These are phyloP conservation scores for Calycopis cecrops DNA, from an alignment of 1,140 invertebrate genomes.

Conservation along the genomic window DNA sequence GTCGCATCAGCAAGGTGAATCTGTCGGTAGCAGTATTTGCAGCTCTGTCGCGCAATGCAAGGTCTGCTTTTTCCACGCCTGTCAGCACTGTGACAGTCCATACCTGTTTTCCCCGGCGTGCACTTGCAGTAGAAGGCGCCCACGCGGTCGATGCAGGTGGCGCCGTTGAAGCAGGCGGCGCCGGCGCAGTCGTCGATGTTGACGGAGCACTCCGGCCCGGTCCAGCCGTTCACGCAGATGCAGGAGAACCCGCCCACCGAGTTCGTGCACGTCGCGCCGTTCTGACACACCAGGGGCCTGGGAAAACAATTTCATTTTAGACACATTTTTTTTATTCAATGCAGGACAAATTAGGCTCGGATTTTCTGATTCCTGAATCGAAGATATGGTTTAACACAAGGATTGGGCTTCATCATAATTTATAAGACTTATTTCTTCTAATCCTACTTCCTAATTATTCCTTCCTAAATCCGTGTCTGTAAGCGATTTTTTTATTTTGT, in stretches of 20 bases:
- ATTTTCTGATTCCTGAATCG: too few species aligned
- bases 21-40: too few species aligned
- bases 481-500: too few species aligned
- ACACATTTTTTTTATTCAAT: not conserved
- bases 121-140: constrained; percentile 97
- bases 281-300: constrained; percentile 91
- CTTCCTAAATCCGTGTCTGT: too few species aligned
- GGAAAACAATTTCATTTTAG: constrained; percentile 14
- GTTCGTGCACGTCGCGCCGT: constrained; percentile 96
- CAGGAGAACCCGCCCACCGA: constrained; percentile 92
- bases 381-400: too few species aligned
- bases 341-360: too few species aligned
- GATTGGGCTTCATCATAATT: too few species aligned
- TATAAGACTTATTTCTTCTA: too few species aligned
- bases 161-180: constrained; percentile 96
- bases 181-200: constrained; percentile 96
- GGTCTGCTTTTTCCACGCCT: too few species aligned
- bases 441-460: too few species aligned
- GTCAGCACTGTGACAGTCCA: constrained; percentile 32
- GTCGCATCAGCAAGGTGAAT: too few species aligned
- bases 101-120: constrained; percentile 95
- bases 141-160: constrained; percentile 96
- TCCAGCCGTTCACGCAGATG: constrained; percentile 98
- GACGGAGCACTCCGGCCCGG: constrained; percentile 90
- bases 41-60: too few species aligned